A percentile compares a stretch with the other conserved stretches of the same genome.
Conservation (phyloP, 2,797 vertebrate genomes). For the Chelon auratus region DNA sequence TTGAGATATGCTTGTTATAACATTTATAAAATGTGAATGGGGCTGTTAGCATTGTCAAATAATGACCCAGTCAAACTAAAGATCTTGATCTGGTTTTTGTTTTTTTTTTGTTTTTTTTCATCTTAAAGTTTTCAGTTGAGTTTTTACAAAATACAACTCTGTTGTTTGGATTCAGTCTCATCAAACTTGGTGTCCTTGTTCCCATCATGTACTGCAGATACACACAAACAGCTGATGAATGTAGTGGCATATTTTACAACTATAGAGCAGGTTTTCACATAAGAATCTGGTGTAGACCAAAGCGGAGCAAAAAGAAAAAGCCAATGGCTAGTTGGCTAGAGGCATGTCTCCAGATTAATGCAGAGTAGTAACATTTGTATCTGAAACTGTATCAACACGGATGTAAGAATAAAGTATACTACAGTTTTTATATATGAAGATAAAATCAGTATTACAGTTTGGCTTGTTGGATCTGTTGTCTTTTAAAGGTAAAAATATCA, state of each 20-base stretch:
- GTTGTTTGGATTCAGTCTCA: neutral
- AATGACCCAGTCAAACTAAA: too few species aligned
- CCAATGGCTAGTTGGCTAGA: neutral
- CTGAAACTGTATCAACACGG: slow-evolving; percentile 14
- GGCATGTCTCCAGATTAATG: neutral
- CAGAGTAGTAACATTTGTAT: slow-evolving; percentile 14
- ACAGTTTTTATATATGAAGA: neutral
- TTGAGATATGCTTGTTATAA: neutral
- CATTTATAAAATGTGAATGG: neutral
- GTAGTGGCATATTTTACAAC: neutral
- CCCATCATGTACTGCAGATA: neutral
- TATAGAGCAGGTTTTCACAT: neutral
- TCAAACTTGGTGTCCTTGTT: neutral
- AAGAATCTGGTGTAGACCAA: neutral
- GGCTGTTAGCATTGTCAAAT: neutral
- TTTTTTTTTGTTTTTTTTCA: too few species aligned
- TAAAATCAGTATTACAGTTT: neutral
- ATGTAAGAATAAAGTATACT: slow-evolving; percentile 4
- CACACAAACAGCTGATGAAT: neutral
- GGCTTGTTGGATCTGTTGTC: too few species aligned
- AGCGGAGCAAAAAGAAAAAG: neutral
- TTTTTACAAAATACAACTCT: neutral
- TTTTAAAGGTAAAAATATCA: too few species aligned
- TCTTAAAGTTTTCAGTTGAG: neutral
- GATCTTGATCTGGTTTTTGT: too few species aligned